Base-by-base conservation (phyloP, 2,888 invertebrate genomes). In the Trissolcus japonicus region DNA sequence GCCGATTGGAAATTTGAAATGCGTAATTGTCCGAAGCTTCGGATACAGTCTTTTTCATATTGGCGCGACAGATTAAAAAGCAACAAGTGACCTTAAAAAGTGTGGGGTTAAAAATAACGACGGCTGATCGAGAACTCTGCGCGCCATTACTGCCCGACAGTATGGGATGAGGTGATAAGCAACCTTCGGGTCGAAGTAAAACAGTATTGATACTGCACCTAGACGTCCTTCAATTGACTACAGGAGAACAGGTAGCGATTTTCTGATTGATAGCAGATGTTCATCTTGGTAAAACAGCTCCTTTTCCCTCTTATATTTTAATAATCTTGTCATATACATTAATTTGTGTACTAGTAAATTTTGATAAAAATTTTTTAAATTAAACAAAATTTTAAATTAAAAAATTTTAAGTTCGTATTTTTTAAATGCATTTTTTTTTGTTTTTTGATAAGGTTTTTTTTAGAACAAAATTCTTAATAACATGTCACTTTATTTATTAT, bases 51-150 rank as follows among this genome's bases (percentile, higher is more conserved):
- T 79, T 76, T 79, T 80, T 78, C 79, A 76, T 79, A 79, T 69
- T 74, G 76, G 77, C 71, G 83, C 82, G 83, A 81, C 81, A 84
- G 86, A 85, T 86, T 86, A 86, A 86, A 87, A 85, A 86, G 89
- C 88, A 88, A 89, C 88, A 88, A 88, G 88, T 88, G 88, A 88
- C 86, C 85, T 87, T 84, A 87, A 89, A 87, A 87, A 86, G 84
- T 82, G 84, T 80, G 83, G 82, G 83, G 82, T 84, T 86, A 86
- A 88, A 88, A 88, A 88, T 86, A 84, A 82, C 83, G 83, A 82
- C 83, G 84, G 82, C 80, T 83, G 86, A 88, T 88, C 84, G 88
- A 85, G 85, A 86, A 84, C 84, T 85, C 84, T 81, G 82, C 82
- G 81, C 82, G 82, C 84, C 81, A 82, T 81, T 76, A 83, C 82